Conservation (phyloP, 2,113 vertebrate genomes). For the Origma solitaria region DNA sequence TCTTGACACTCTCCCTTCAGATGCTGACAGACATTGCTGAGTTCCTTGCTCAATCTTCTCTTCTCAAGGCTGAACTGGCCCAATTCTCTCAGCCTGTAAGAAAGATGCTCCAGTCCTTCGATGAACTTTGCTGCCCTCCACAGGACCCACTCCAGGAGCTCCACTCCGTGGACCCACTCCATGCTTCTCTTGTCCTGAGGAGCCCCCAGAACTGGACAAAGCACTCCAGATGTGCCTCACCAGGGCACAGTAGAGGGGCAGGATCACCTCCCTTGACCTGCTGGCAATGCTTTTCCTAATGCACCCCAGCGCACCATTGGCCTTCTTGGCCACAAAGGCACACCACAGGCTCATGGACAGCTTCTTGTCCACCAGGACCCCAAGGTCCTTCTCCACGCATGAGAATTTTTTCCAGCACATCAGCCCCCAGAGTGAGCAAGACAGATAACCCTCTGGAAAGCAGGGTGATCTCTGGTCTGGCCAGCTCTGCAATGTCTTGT, state of each 20-base stretch:
- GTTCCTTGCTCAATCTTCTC: background rate
- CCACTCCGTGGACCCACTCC: too few species aligned
- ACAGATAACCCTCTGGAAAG: background rate
- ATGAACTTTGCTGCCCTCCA: too few species aligned
- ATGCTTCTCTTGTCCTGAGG: too few species aligned
- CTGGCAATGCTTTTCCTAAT: background rate
- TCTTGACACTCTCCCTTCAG: background rate
- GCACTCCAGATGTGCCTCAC: background rate
- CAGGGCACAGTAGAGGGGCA: rapidly evolving
- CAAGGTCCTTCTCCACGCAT: background rate
- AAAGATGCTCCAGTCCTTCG: background rate
- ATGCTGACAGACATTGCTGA: too few species aligned
- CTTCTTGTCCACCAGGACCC: background rate
- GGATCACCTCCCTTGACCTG: background rate
- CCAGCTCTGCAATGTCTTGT: background rate
- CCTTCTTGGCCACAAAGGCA: background rate
- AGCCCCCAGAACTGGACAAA: background rate
- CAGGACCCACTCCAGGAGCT: too few species aligned
- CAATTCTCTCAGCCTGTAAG: background rate
- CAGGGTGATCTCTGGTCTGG: background rate
- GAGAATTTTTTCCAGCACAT: background rate
- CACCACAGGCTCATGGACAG: background rate
- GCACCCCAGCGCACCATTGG: rapidly evolving
- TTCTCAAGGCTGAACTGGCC: background rate
- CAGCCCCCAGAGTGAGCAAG: background rate